A percentile compares a stretch with the other conserved stretches of the same genome.
Evolutionary conservation across 2,888 invertebrate genomes (phyloP).

Genomic region (Helobdella robusta): DNA sequence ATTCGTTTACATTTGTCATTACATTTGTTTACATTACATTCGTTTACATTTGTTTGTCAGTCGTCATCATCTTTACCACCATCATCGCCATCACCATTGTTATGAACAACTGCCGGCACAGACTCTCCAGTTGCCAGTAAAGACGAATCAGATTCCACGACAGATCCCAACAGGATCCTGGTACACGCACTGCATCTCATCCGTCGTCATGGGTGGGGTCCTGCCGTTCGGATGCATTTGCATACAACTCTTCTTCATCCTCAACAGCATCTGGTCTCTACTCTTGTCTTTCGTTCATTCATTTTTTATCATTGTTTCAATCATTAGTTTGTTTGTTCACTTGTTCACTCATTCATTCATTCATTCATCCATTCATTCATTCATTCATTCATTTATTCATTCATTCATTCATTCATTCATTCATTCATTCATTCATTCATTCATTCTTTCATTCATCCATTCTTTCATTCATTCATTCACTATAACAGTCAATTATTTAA

Average conservation of each 20-base stretch:
- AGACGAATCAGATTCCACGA: slow-evolving; percentile 95
- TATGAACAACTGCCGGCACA: too few relatives aligned
- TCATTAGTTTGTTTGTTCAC: not conserved
- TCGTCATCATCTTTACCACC: too few relatives aligned
- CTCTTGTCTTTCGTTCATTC: not conserved
- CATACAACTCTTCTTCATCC: slow-evolving; percentile 95
- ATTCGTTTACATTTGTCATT: not conserved
- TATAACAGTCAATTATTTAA: too few relatives aligned
- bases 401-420: too few relatives aligned
- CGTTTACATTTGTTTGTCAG: not conserved
- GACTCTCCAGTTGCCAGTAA: slow-evolving; percentile 90
- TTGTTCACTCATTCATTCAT: not conserved
- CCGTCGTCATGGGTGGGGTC: slow-evolving; percentile 88
- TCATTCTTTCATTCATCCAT: too few relatives aligned
- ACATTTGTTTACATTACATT: not conserved
- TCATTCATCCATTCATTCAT: too few relatives aligned
- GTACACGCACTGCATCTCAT: slow-evolving; percentile 83
- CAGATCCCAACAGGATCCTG: slow-evolving; percentile 95
- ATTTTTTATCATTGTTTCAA: not conserved
- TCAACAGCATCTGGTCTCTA: slow-evolving; percentile 88
- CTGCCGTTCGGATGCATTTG: slow-evolving; percentile 96
- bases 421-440: too few relatives aligned
- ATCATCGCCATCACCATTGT: too few relatives aligned
- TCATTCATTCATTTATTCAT: too few relatives aligned
- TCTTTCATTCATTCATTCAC: too few relatives aligned